A percentile compares a stretch with the other conserved stretches of the same genome.
These are phyloP conservation scores for Heterodera schachtii DNA, from an alignment of 1,140 invertebrate species.

Conservation along the genomic window DNA sequence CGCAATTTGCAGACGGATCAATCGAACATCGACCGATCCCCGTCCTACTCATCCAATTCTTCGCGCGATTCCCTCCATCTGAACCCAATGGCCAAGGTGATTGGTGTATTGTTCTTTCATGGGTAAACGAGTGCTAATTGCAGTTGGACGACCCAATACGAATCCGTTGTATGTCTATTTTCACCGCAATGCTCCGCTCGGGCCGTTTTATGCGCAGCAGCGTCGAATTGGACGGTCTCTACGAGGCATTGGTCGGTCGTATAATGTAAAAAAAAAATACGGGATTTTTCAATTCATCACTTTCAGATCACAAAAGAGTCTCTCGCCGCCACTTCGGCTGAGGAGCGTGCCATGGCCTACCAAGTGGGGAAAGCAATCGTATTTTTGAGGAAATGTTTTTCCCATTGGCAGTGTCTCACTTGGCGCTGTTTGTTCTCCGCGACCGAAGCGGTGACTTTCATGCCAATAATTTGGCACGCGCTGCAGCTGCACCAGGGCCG, in stretches of 20 bases:
- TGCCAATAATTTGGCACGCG: not conserved
- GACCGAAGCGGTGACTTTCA: not conserved
- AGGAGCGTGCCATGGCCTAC: slow-evolving; percentile 9
- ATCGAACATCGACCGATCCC: not conserved
- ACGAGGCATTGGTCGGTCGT: slow-evolving; percentile 23
- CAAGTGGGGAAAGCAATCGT: not conserved
- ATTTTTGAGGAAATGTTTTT: too few relatives aligned
- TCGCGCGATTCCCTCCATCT: not conserved
- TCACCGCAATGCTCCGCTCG: slow-evolving; percentile 22
- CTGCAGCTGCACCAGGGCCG: not conserved
- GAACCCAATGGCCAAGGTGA: not conserved
- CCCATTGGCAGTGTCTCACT: not conserved
- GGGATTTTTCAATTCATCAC: not conserved
- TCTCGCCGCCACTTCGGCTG: not conserved
- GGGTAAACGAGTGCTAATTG: not conserved
- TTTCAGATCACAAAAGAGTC: slow-evolving; percentile 3
- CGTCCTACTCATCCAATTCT: not conserved
- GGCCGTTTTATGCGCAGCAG: slow-evolving; percentile 21
- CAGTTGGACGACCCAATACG: slow-evolving; percentile 30
- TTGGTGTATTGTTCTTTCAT: not conserved
- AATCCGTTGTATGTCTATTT: slow-evolving; percentile 20
- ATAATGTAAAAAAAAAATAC: not conserved
- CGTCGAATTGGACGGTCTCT: slow-evolving; percentile 28
- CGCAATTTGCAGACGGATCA: not conserved
- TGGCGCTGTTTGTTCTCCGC: not conserved